Percentiles rank a stretch among this genome's conserved stretches.
These are phyloP conservation scores for Pelobates cultripes DNA, from an alignment of 2,797 vertebrate species.

Conservation along the genomic window DNA sequence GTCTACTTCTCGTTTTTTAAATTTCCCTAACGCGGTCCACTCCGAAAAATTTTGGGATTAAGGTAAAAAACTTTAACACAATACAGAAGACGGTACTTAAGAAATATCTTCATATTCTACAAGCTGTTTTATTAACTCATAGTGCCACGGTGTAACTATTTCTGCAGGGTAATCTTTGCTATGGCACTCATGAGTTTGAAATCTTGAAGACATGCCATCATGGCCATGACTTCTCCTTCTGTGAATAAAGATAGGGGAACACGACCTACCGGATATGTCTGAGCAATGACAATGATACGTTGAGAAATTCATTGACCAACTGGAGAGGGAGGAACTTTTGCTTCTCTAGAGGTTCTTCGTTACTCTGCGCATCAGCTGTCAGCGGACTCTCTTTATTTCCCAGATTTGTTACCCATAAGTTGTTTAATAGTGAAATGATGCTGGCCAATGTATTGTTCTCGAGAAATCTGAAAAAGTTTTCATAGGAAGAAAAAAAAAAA, in stretches of 20 bases:
- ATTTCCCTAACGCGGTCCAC: too few species aligned
- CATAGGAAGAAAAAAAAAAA: neutral
- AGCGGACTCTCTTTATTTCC: slow-evolving; percentile 70
- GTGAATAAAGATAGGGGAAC: neutral
- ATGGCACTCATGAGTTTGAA: too few species aligned
- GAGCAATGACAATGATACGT: slow-evolving; percentile 69
- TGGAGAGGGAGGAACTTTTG: slow-evolving; percentile 85
- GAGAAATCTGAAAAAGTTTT: slow-evolving; percentile 69
- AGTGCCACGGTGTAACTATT: too few species aligned
- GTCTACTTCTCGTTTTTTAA: too few species aligned
- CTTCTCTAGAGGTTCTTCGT: slow-evolving; percentile 48
- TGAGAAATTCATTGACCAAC: slow-evolving; percentile 84
- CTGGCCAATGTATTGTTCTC: slow-evolving; percentile 74
- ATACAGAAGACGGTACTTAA: too few species aligned
- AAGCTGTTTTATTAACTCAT: too few species aligned
- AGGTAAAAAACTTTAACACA: too few species aligned
- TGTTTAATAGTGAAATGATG: slow-evolving; percentile 81
- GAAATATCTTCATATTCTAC: too few species aligned
- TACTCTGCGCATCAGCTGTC: neutral
- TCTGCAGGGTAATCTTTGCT: too few species aligned
- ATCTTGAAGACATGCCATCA: too few species aligned
- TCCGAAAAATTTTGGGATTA: too few species aligned
- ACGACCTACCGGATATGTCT: slow-evolving; percentile 79
- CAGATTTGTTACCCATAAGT: slow-evolving; percentile 85
- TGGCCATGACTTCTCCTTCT: too few species aligned